Percentiles rank a stretch among this genome's conserved stretches.
Conservation (phyloP, 2,113 vertebrate species). For the Podocnemis expansa region DNA sequence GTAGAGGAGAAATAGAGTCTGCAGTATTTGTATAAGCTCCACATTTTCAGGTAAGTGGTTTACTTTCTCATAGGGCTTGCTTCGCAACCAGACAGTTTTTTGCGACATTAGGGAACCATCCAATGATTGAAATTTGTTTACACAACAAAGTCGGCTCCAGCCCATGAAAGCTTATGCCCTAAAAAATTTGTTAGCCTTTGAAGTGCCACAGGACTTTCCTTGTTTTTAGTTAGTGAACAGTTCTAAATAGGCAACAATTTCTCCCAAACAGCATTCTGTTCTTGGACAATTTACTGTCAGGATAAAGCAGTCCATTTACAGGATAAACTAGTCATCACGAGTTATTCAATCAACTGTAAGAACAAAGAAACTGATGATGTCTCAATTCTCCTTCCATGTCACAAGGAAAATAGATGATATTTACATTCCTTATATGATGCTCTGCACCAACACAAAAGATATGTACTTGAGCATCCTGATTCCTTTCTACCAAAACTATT, state of each 20-base stretch:
- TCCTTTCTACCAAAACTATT: neutral
- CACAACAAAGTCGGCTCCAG: neutral
- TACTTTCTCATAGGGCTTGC: neutral
- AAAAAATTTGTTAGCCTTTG: no score
- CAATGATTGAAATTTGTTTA: neutral
- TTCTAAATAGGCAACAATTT: neutral
- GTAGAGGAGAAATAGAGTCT: neutral
- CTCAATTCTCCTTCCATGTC: neutral
- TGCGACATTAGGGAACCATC: neutral
- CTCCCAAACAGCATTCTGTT: neutral
- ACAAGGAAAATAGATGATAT: neutral
- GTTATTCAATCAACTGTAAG: neutral
- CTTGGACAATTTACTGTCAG: neutral
- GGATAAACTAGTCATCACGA: neutral
- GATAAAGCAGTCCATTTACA: neutral
- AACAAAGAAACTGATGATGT: neutral
- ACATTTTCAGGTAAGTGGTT: neutral
- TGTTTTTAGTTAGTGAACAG: neutral
- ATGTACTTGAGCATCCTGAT: neutral
- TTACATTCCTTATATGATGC: neutral
- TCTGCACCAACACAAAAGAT: neutral
- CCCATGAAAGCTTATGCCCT: no score
- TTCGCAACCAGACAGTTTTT: neutral
- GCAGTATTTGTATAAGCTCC: neutral
- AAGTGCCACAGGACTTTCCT: no score